Conservation (phyloP, 2,113 vertebrate genomes). For the Elephas maximus region DNA sequence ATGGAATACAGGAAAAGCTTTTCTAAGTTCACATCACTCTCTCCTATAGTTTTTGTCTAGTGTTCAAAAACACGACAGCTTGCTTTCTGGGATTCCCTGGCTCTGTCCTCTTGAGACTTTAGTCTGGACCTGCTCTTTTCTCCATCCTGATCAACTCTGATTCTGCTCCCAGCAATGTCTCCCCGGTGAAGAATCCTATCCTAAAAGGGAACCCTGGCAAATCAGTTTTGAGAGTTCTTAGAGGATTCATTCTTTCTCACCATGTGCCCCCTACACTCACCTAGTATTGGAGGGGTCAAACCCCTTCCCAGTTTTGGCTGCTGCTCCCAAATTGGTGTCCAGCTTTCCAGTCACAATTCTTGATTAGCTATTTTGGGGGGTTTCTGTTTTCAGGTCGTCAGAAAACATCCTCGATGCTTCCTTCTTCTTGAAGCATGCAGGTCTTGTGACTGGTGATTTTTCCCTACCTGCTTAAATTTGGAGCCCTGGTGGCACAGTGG, state of each 20-base stretch:
- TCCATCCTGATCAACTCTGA: not conserved
- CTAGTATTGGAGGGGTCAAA: not conserved
- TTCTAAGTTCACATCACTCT: not conserved
- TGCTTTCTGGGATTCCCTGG: constrained; percentile 12
- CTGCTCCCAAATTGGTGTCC: constrained; percentile 13
- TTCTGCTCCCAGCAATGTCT: constrained; percentile 17
- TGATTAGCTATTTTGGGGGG: not conserved
- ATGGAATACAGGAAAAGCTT: not conserved
- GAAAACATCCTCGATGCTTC: constrained; percentile 14
- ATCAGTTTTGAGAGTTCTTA: constrained; percentile 34
- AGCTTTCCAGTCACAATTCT: constrained; percentile 36
- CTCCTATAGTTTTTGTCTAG: not conserved
- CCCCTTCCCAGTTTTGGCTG: constrained; percentile 43
- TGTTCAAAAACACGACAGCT: constrained; percentile 28
- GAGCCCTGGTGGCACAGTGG: not conserved
- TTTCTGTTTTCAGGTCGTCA: constrained; percentile 24
- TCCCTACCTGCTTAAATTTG: constrained; percentile 36
- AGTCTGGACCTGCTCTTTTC: not conserved
- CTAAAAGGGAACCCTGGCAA: not conserved
- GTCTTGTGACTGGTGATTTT: not conserved
- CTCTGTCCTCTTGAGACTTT: constrained; percentile 30
- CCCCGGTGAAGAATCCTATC: constrained; percentile 4
- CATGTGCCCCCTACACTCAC: not conserved
- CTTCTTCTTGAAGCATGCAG: not conserved
- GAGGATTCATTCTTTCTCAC: not conserved